Evolutionary conservation across 1,140 invertebrate genomes (phyloP).

Genomic region (Tetraneura akinire): DNA sequence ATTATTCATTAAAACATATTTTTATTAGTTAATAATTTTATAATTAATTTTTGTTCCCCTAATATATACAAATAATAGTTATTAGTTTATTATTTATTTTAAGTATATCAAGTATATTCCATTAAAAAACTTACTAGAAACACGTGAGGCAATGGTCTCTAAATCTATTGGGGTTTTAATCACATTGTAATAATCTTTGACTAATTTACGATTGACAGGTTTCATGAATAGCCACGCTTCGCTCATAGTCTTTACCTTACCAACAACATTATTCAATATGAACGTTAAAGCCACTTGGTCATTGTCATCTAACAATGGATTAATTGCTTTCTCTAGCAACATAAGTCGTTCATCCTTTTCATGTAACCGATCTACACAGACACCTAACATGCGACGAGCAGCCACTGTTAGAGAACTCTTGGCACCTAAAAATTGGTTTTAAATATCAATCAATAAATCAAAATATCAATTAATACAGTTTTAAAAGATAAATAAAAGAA

Average conservation of each 20-base stretch:
- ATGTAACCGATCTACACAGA: constrained; percentile 78
- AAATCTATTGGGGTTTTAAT: constrained; percentile 95
- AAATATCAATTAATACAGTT: too few relatives aligned
- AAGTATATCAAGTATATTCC: too few relatives aligned
- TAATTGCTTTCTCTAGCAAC: constrained; percentile 96
- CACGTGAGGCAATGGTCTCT: constrained; percentile 85
- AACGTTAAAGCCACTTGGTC: constrained; percentile 94
- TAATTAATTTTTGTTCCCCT: too few relatives aligned
- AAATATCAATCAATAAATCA: too few relatives aligned
- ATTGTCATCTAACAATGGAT: constrained; percentile 95
- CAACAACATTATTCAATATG: constrained; percentile 88
- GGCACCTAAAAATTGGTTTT: constrained; percentile 61
- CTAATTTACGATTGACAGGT: constrained; percentile 92
- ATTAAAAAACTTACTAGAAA: constrained; percentile 66
- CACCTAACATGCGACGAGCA: constrained; percentile 84
- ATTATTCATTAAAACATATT: too few relatives aligned
- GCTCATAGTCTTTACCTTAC: constrained; percentile 81
- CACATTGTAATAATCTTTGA: constrained; percentile 92
- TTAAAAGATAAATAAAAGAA: constrained; percentile 28
- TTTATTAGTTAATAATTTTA: too few relatives aligned
- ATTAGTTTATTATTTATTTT: too few relatives aligned
- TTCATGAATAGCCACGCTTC: constrained; percentile 94
- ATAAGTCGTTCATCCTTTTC: constrained; percentile 95
- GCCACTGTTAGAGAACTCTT: constrained; percentile 84
- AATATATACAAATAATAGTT: too few relatives aligned